Evolutionary conservation across 2,888 invertebrate genomes (phyloP), one percentile per base, ranked within the genome.

Genomic region (Ophion slaviceki): DNA sequence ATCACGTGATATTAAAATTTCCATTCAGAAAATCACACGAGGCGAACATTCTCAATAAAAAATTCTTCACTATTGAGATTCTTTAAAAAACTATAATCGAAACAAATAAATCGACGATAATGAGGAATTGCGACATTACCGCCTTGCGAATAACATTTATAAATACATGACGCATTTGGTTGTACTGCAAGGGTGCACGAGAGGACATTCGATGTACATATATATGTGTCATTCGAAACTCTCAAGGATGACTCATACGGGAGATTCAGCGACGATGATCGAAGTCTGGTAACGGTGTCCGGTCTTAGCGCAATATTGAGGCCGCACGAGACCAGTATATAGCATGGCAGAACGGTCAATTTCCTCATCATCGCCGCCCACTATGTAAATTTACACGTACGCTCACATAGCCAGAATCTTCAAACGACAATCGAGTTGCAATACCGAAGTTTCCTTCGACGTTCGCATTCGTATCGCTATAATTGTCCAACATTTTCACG

Each of bases 201-300:
- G 40, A 75, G 64, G 47, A 75, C 10, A 47, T 64, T n/a, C 47
- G n/a, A 14, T 75, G 28, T 8, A 17, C 36, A 59, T 59, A 17
- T 53, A 8, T 36, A n/a, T n/a, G 32, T 32, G 36, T 53, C 6
- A 7, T 62, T 61, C 4, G 24, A 28, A 17, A 64, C 57, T 32
- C 47, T 68, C 17, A 17, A 36, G 20, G 75, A 76, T 85, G 85
- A 85, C 24, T 82, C 79, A 82, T 32, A n/a, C 11, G 59, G 61
- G 64, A n/a, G 71, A 75, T 66, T 61, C 68, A 77, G 64, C 61
- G 57, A 64, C 71, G 77, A 72, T 80, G 80, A 81, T 82, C 78
- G 66, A 82, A 75, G 47, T 79, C 74, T 17, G 62, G 75, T 79
- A 85, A 82, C 75, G 61, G 75, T 70, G 59, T 85, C 81, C 77